Evolutionary conservation across 2,888 invertebrate genomes (phyloP).

Genomic region (Drosophila stalkeri): DNA sequence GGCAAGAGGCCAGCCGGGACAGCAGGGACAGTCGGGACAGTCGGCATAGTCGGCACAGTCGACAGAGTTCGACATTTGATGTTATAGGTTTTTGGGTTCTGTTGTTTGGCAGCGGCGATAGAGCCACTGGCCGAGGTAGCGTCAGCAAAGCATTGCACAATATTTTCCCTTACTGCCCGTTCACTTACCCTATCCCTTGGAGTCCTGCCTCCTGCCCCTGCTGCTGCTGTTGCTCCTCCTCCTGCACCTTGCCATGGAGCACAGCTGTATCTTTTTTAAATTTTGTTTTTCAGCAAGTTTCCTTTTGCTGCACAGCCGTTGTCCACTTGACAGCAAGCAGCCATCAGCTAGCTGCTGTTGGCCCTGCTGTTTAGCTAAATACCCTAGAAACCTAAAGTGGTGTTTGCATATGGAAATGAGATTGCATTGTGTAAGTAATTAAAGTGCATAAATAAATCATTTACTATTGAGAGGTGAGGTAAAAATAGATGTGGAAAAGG

Average conservation of each 20-base stretch:
- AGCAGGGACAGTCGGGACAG: slow-evolving; percentile 13
- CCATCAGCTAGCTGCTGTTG: background rate
- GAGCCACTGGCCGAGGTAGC: slow-evolving; percentile 29
- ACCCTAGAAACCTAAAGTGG: slow-evolving; percentile 22
- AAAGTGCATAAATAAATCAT: background rate
- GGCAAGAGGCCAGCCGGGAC: slow-evolving; percentile 2
- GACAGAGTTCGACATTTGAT: slow-evolving; percentile 76
- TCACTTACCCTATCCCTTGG: background rate
- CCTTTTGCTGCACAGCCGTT: slow-evolving; percentile 46
- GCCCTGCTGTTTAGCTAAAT: background rate
- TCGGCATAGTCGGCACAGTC: slow-evolving; percentile 33
- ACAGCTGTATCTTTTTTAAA: slow-evolving; percentile 21
- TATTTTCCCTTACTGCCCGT: slow-evolving; percentile 52
- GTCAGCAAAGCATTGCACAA: slow-evolving; percentile 62
- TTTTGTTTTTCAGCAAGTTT: slow-evolving; percentile 33
- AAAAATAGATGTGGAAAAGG: background rate
- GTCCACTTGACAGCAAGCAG: slow-evolving; percentile 71
- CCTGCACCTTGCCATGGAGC: slow-evolving; percentile 12
- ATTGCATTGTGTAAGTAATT: background rate
- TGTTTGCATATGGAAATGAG: background rate
- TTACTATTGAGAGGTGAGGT: too few species aligned
- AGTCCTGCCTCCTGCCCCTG: background rate
- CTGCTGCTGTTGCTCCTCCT: background rate
- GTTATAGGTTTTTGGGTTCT: slow-evolving; percentile 68
- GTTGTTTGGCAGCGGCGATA: slow-evolving; percentile 72